These are phyloP conservation scores for Columba guinea DNA, from an alignment of 2,797 vertebrate species.

Conservation along the genomic window DNA sequence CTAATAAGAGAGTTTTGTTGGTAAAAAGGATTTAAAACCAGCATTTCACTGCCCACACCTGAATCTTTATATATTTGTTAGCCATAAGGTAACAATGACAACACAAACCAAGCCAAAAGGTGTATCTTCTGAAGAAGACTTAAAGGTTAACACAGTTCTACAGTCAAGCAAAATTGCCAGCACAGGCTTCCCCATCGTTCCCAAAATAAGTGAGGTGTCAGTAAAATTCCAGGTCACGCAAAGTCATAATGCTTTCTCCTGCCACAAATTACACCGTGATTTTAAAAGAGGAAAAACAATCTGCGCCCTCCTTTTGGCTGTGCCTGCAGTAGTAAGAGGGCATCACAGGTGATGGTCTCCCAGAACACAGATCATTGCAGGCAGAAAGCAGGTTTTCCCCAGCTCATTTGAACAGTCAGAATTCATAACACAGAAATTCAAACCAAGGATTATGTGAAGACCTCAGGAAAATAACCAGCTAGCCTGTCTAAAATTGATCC, in stretches of 20 bases:
- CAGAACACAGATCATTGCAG: not conserved
- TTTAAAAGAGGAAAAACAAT: not conserved
- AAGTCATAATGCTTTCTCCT: slow-evolving; percentile 23
- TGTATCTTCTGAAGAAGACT: not conserved
- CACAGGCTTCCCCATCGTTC: not conserved
- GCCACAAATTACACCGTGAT: not conserved
- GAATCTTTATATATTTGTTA: not conserved
- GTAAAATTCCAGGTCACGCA: slow-evolving; percentile 44
- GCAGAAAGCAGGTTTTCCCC: not conserved
- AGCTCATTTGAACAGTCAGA: not conserved
- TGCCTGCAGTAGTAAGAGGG: not conserved
- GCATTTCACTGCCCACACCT: not conserved
- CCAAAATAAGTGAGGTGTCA: not conserved
- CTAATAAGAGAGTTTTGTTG: not conserved
- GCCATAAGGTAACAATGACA: not conserved
- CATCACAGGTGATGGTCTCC: not conserved
- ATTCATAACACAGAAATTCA: not conserved
- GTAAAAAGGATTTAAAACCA: not conserved
- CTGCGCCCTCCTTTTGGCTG: not conserved
- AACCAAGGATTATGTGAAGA: slow-evolving; percentile 15
- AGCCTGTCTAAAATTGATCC: slow-evolving; percentile 20
- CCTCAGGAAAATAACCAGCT: slow-evolving; percentile 36
- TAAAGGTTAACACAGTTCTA: slow-evolving; percentile 4
- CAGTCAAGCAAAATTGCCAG: slow-evolving; percentile 24
- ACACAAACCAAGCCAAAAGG: not conserved